Conservation (phyloP, 92 coral and sea anemone genomes). For the Paragorgia papillata region DNA sequence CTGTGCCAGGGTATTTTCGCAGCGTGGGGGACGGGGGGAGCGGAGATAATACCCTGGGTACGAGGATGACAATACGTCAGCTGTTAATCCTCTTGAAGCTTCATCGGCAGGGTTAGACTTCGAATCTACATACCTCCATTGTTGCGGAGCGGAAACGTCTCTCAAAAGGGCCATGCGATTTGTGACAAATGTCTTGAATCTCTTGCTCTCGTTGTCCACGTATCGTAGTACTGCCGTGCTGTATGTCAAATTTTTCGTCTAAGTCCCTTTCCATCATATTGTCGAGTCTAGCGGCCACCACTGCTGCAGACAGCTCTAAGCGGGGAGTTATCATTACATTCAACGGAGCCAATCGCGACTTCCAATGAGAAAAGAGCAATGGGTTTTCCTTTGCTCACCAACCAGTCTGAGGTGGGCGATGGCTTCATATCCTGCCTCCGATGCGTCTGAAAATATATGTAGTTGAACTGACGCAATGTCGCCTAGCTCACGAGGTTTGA, state of each 20-base stretch:
- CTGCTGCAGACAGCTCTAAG: conserved; percentile 9
- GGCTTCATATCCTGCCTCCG: too few relatives aligned
- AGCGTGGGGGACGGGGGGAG: too few relatives aligned
- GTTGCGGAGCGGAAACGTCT: not conserved
- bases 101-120: too few relatives aligned
- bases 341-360: conserved; percentile 24
- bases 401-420: not conserved
- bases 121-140: too few relatives aligned
- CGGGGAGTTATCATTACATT: conserved; percentile 9
- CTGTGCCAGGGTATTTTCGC: too few relatives aligned
- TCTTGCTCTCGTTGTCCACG: not conserved
- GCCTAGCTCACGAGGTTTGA: too few relatives aligned
- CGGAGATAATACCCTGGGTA: too few relatives aligned
- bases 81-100: conserved; percentile 3
- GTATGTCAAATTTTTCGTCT: not conserved
- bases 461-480: too few relatives aligned
- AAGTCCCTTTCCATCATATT: not conserved
- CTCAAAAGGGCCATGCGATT: not conserved
- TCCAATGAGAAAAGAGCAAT: conserved; percentile 22
- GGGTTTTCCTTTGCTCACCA: not conserved
- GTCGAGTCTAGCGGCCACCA: not conserved
- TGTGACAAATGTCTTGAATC: conserved; percentile 12
- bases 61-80: not conserved
- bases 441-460: too few relatives aligned
- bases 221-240: conserved; percentile 10